phyloP scores from a whole-genome alignment of 2,113 vertebrate genomes.

The Butorides virescens region DNA sequence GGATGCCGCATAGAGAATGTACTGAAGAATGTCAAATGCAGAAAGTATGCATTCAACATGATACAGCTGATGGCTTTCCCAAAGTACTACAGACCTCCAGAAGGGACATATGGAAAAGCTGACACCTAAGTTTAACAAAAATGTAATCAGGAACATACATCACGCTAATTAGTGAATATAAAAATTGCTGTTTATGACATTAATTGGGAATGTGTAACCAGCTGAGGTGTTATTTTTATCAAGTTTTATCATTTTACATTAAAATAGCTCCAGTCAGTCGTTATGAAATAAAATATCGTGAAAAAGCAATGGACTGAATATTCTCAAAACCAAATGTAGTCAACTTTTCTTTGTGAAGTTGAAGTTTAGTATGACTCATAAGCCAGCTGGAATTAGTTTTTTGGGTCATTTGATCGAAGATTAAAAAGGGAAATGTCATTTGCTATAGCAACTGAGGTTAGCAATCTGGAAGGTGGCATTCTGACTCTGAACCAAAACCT shows the following conservation, averaged over 20 bases:
- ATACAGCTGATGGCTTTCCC: conserved; percentile 98
- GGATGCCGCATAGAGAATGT: conserved; percentile 99
- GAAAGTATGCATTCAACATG: conserved; percentile 99
- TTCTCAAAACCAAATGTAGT: neutral
- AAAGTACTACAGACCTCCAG: conserved; percentile 95
- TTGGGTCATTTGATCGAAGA: neutral
- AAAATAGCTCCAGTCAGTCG: neutral
- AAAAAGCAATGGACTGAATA: neutral
- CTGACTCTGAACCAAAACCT: neutral
- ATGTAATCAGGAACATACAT: conserved; percentile 62
- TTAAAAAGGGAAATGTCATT: neutral
- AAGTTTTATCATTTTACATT: neutral
- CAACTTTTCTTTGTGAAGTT: neutral
- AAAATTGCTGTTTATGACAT: neutral
- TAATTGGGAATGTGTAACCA: conserved; percentile 22
- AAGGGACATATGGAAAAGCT: conserved; percentile 96
- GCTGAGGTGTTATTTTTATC: conserved; percentile 7
- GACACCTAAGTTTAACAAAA: conserved; percentile 83
- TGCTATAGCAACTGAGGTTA: neutral
- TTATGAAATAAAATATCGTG: neutral
- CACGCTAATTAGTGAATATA: conserved; percentile 38
- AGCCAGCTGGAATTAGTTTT: neutral
- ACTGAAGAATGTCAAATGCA: conserved; percentile 98
- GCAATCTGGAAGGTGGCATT: neutral
- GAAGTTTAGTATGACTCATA: neutral